Percentiles rank a stretch among this genome's conserved stretches.
phyloP scores from a whole-genome alignment of 2,113 vertebrate genomes.

The Oxygymnocypris stewartii region DNA sequence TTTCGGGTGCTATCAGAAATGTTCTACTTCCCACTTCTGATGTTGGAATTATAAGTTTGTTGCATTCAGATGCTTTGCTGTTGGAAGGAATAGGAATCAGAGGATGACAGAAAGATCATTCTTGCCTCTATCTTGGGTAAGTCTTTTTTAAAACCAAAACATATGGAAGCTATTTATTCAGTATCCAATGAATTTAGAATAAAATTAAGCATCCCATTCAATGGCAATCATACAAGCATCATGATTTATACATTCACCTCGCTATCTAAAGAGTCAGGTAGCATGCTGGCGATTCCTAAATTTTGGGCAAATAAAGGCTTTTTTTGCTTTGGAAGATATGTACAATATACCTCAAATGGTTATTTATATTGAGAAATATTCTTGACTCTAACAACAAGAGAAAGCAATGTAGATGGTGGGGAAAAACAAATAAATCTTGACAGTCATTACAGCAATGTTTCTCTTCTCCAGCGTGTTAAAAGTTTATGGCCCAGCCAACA shows the following conservation, averaged over 20 bases:
- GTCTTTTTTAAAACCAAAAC: not conserved
- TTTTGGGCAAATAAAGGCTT: not conserved
- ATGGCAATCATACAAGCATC: not conserved
- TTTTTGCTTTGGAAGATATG: not conserved
- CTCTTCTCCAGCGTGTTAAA: not conserved
- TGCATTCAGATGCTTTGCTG: not conserved
- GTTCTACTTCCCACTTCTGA: not conserved
- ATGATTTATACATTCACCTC: not conserved
- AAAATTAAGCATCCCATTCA: not conserved
- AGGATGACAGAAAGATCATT: not conserved
- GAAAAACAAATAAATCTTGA: not conserved
- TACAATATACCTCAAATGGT: not conserved
- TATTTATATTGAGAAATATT: not conserved
- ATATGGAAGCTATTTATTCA: not conserved
- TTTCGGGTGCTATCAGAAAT: not conserved
- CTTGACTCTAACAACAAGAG: not conserved
- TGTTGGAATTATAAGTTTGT: not conserved
- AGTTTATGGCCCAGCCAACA: not conserved
- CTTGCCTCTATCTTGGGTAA: not conserved
- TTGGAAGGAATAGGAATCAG: not conserved
- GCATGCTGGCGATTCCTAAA: not conserved
- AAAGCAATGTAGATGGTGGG: not conserved
- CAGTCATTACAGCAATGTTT: not conserved
- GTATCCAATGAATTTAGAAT: not conserved
- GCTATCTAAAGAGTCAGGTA: not conserved